Evolutionary conservation across 2,113 vertebrate genomes (phyloP), one percentile per base, ranked within the genome.

Genomic region (Phylloscopus whistleri): DNA sequence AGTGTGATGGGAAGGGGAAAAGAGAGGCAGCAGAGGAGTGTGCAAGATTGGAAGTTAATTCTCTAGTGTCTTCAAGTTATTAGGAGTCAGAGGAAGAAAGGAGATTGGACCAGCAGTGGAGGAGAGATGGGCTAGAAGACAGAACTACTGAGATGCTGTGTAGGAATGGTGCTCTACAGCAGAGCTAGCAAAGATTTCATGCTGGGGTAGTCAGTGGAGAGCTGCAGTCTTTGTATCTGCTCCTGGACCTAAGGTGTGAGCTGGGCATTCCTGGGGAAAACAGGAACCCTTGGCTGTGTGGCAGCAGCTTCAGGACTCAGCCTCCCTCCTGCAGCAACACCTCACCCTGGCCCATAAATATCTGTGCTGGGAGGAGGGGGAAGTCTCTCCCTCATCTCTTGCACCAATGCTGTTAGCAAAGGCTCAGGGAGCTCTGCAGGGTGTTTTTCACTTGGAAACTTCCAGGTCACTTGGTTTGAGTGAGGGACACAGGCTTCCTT

Each of bases 161-260:
- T 27, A 52, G 82, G 5, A 23, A 41, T 35, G 27, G 21, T 39
- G 31, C 6, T 89, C 7, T 9, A 9, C 7, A 88, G 22, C 55
- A 89, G 23, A 30, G 4, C 11, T 2, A n/a, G 43, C 11, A 49
- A 30, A 82, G 37, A 11, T 17, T 69, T 90, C 21, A 8, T n/a
- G 9, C 7, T 46, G 14, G 9, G 3, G 41, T 33, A 79, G 43
- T 31, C 59, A 78, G 2, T 0, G 1, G 21, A 60, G 33, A 78
- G 26, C 44, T 82, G 35, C 19, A 43, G n/a, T 5, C n/a, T 22
- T 9, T 79, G 8, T 20, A 3, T 53, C 41, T 73, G 51, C 33
- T 89, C 39, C 30, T 76, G 37, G 78, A 77, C 39, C 51, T 1
- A 4, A 48, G 39, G 37, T 56, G 49, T 33, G 49, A 91, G 41